A percentile compares a stretch with the other conserved stretches of the same genome.
Conservation (phyloP, 2,797 vertebrate species). For the Mormyrops attenuatus region DNA sequence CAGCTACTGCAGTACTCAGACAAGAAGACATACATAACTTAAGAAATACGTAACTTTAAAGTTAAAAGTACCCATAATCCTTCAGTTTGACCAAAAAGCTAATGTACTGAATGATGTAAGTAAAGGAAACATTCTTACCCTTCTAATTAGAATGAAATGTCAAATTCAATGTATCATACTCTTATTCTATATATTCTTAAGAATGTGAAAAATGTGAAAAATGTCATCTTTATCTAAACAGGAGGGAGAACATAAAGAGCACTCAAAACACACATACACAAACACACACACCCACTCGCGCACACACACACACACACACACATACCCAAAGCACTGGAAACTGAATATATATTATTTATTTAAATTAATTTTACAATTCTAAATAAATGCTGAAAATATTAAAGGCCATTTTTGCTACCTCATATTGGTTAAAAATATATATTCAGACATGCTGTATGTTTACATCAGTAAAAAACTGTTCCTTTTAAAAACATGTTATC, state of each 20-base stretch:
- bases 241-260: not conserved
- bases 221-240: not conserved
- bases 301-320: not conserved
- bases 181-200: not conserved
- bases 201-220: not conserved
- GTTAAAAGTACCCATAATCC: not conserved
- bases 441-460: not conserved
- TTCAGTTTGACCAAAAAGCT: not conserved
- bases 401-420: not conserved
- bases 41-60: not conserved
- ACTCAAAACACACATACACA: not conserved
- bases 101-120: not conserved
- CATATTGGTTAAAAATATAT: not conserved
- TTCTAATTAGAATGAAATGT: not conserved
- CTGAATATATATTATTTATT: not conserved
- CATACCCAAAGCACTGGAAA: not conserved
- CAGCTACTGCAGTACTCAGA: not conserved
- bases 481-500: not conserved
- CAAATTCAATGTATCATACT: not conserved
- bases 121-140: not conserved
- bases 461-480: not conserved
- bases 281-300: not conserved
- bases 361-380: not conserved
- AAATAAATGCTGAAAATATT: not conserved
- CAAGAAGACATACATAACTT: not conserved